Evolutionary conservation across 2,797 vertebrate genomes (phyloP).

Genomic region (Eremophila alpestris): DNA sequence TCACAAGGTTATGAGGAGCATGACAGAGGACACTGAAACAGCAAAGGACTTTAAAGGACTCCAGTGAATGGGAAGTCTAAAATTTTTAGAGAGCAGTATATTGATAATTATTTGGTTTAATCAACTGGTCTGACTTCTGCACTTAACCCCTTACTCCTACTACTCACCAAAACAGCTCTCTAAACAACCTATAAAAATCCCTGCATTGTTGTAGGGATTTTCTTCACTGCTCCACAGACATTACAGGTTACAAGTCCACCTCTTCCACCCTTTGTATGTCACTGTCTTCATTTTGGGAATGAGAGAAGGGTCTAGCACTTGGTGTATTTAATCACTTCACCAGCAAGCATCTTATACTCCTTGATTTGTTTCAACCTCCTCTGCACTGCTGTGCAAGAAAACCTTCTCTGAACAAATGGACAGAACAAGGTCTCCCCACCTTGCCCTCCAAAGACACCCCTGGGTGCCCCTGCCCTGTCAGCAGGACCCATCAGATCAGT

Average conservation of each 20-base stretch:
- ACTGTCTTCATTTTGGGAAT: neutral
- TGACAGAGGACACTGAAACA: conserved; percentile 1
- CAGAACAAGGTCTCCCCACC: neutral
- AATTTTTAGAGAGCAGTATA: neutral
- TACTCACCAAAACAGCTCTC: neutral
- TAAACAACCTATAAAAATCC: neutral
- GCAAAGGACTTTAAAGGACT: neutral
- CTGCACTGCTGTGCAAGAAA: neutral
- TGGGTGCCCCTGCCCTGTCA: neutral
- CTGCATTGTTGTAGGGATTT: neutral
- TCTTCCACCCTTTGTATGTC: neutral
- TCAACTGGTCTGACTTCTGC: neutral
- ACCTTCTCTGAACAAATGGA: neutral
- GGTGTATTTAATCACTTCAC: neutral
- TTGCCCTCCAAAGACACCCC: neutral
- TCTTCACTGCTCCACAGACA: neutral
- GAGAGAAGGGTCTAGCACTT: neutral
- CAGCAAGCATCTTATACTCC: neutral
- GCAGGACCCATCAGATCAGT: neutral
- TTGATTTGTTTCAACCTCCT: neutral
- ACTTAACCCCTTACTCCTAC: neutral
- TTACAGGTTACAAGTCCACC: neutral
- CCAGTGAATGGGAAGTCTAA: neutral
- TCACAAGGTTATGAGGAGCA: conserved; percentile 7
- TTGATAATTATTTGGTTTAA: neutral